phyloP scores from a whole-genome alignment of 2,797 vertebrate species.

The Syndactyla subalaris region DNA sequence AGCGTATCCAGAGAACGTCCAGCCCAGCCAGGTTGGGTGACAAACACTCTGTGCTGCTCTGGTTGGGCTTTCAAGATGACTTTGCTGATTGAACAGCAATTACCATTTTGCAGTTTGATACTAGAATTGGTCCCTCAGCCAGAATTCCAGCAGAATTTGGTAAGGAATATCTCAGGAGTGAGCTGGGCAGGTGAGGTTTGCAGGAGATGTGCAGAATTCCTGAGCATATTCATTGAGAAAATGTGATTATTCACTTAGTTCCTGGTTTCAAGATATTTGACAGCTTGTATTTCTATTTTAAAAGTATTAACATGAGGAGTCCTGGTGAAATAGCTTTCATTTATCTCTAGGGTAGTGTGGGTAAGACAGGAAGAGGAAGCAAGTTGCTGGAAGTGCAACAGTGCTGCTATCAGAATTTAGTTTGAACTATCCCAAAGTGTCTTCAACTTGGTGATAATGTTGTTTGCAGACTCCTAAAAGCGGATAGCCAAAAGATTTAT shows the following conservation, averaged over 20 bases:
- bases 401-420: neutral
- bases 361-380: neutral
- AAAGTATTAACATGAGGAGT: neutral
- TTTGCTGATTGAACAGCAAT: neutral
- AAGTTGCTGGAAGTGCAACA: neutral
- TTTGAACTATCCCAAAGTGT: neutral
- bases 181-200: neutral
- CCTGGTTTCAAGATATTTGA: neutral
- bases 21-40: neutral
- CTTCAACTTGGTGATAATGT: neutral
- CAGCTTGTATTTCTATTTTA: neutral
- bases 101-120: fast-evolving
- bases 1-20: neutral
- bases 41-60: too few relatives aligned
- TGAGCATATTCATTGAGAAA: neutral
- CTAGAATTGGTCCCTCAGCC: neutral
- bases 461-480: constrained; percentile 18
- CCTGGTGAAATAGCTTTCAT: neutral
- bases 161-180: neutral
- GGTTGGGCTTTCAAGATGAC: neutral
- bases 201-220: neutral
- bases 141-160: neutral
- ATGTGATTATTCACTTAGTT: neutral
- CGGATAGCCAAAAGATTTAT: constrained; percentile 54
- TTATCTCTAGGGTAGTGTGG: neutral